Evolutionary conservation across 2,888 invertebrate species (phyloP).

Genomic region (Zygothrica quintamaculata): DNA sequence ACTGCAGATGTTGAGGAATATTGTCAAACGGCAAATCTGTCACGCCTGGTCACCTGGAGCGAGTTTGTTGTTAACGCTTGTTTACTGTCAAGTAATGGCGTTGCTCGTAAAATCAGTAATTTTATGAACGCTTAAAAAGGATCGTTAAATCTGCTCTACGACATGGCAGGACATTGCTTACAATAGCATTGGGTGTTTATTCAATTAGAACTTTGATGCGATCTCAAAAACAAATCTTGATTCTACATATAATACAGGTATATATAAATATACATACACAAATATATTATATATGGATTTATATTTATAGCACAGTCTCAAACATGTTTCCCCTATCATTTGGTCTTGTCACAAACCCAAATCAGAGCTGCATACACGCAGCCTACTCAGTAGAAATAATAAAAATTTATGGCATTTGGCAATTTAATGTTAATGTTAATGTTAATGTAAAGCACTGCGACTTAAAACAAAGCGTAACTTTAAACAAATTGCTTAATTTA

Average conservation of each 20-base stretch:
- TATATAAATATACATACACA: slow-evolving; percentile 2
- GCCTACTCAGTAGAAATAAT: slow-evolving; percentile 53
- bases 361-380: background rate
- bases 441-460: slow-evolving; percentile 28
- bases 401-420: slow-evolving; percentile 75
- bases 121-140: slow-evolving; percentile 73
- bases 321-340: background rate
- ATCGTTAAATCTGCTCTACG: slow-evolving; percentile 73
- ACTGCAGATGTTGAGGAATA: slow-evolving; percentile 33
- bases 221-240: slow-evolving; percentile 17
- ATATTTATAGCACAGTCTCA: no score
- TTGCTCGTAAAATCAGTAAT: slow-evolving; percentile 71
- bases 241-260: background rate
- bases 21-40: slow-evolving; percentile 48
- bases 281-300: no score
- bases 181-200: slow-evolving; percentile 50
- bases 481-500: slow-evolving; percentile 79
- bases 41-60: slow-evolving; percentile 64
- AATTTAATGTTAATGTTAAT: no score
- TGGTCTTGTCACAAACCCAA: background rate
- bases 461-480: slow-evolving; percentile 48
- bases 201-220: slow-evolving; percentile 55
- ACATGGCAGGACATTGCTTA: slow-evolving; percentile 29
- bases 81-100: slow-evolving; percentile 77
- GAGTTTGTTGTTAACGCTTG: slow-evolving; percentile 41